Percentiles rank a stretch among this genome's conserved stretches.
These are phyloP conservation scores for Allobates femoralis DNA, from an alignment of 2,797 vertebrate species.

Conservation along the genomic window DNA sequence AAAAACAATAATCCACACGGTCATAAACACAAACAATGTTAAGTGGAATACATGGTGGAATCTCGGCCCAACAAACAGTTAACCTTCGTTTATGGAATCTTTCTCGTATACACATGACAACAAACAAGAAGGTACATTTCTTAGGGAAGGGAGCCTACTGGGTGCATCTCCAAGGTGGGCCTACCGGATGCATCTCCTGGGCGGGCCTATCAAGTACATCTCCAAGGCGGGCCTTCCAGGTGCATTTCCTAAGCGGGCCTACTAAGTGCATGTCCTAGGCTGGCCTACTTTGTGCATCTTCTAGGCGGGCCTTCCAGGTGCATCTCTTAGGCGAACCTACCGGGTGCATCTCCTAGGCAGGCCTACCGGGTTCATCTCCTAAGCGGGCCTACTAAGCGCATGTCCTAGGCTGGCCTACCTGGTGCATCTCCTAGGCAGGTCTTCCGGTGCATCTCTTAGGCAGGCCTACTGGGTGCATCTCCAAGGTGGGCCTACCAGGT, in stretches of 20 bases:
- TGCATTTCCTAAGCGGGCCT: no score
- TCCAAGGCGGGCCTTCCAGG: neutral
- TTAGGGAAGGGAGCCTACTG: no score
- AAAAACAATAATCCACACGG: slow-evolving; percentile 38
- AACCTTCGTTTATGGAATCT: slow-evolving; percentile 40
- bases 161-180: neutral
- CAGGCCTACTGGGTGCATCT: no score
- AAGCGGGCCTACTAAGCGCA: no score
- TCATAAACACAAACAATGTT: slow-evolving; percentile 48
- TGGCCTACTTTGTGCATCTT: neutral
- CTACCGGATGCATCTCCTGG: neutral
- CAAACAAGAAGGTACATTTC: neutral
- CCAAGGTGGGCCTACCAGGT: neutral
- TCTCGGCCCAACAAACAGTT: slow-evolving; percentile 40
- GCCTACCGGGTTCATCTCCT: no score
- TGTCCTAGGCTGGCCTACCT: neutral
- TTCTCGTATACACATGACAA: slow-evolving; percentile 34
- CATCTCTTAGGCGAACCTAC: no score
- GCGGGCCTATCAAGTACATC: no score
- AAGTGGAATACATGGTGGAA: slow-evolving; percentile 29
- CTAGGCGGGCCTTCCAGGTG: neutral
- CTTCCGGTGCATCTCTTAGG: no score
- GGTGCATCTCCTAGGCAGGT: neutral
- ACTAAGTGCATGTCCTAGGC: neutral
- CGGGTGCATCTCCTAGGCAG: neutral